A percentile compares a stretch with the other conserved stretches of the same genome.
Evolutionary conservation across 2,797 vertebrate species (phyloP).

Genomic region (Peromyscus attwateri): DNA sequence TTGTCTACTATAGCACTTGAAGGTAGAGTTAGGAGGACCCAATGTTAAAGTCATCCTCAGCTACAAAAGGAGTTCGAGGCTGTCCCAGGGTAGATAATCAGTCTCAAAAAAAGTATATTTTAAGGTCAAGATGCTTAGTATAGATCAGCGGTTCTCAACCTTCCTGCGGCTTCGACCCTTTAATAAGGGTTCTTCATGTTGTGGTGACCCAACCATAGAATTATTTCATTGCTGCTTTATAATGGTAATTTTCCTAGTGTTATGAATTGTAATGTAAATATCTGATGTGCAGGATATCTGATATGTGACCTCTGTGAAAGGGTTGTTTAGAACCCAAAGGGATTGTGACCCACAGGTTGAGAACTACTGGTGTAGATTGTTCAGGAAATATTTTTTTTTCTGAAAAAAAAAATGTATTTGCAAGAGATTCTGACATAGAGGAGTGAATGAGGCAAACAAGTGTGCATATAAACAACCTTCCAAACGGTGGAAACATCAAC

Average conservation of each 20-base stretch:
- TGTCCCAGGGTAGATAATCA: too few relatives aligned
- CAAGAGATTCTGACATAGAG: not conserved
- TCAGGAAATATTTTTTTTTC: not conserved
- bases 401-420: not conserved
- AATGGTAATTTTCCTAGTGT: not conserved
- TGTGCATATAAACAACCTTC: not conserved
- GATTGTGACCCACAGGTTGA: not conserved
- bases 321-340: not conserved
- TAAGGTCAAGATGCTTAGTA: not conserved
- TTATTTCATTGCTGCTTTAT: not conserved
- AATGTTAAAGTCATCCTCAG: not conserved
- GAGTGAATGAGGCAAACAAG: accelerated
- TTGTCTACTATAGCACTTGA: not conserved
- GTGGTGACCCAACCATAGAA: not conserved
- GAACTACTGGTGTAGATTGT: not conserved
- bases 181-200: not conserved
- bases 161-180: not conserved
- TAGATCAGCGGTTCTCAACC: not conserved
- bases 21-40: not conserved
- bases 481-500: not conserved
- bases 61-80: not conserved
- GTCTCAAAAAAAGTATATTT: not conserved
- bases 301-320: not conserved
- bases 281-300: not conserved
- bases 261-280: not conserved